Evolutionary conservation across 2,888 invertebrate genomes (phyloP), one percentile per base, ranked within the genome.

Genomic region (Hermaeophaga mercurialis): DNA sequence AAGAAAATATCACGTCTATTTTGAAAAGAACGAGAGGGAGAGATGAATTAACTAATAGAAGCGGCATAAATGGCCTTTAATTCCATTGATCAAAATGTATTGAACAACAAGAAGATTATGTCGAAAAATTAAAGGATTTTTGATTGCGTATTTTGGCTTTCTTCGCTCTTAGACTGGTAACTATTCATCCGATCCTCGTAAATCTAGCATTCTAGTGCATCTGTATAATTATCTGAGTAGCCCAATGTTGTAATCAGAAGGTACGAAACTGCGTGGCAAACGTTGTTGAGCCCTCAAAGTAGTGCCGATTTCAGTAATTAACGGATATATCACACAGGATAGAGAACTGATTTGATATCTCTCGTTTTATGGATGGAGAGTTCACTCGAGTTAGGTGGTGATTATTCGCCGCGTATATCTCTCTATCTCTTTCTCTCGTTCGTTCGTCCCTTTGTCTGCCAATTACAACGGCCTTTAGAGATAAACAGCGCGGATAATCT

Each of bases 401-500:
- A 48, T 48, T 48, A 50, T 41, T 50, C 49, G 24, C 39, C 18
- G 49, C 39, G 39, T 39, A 49, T 26, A 49, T 31, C 19, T 22
- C 31, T 43, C 58, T 61, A 58, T 63, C 62, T 60, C 63, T 68
- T 66, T 59, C 59, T 58, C 56, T 61, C 66, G 63, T 62, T 63
- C 57, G 58, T 59, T 58, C 60, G 53, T 44, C 63, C 67, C 71
- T 73, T 73, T 73, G 73, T 72, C 69, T 67, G 69, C 71, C 73
- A 74, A 74, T 74, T 74, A 73, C 68, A 59, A 61, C 63, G 62
- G 63, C 65, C 65, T 75, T 75, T 75, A 69, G 73, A 71, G 75
- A 75, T 75, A 75, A 76, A 75, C 76, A 75, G 74, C 65, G 73
- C 73, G 75, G 73, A 75, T 76, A 76, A 76, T 76, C 75, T 76